A percentile compares a stretch with the other conserved stretches of the same genome.
Evolutionary conservation across 2,888 invertebrate species (phyloP).

Genomic region (Calameuta filiformis): DNA sequence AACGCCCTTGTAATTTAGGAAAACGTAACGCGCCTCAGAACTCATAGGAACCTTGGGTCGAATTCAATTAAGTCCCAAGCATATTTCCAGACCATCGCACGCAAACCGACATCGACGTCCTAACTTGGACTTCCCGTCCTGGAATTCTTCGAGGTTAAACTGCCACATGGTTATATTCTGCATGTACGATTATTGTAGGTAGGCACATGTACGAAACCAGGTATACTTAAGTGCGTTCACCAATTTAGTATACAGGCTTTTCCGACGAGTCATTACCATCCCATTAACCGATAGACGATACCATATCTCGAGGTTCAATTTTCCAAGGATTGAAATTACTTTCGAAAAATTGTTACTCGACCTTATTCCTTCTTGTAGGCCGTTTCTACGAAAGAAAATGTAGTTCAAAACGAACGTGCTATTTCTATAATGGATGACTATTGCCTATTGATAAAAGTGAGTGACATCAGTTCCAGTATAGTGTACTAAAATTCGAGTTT

Average conservation of each 20-base stretch:
- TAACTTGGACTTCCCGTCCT: constrained; percentile 29
- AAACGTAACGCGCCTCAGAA: constrained; percentile 45
- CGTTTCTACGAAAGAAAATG: background rate
- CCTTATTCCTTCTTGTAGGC: background rate
- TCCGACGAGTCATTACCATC: background rate
- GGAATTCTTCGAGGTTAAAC: constrained; percentile 20
- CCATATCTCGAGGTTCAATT: background rate
- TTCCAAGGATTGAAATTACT: background rate
- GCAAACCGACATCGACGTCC: constrained; percentile 16
- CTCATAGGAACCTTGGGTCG: constrained; percentile 40
- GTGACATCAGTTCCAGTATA: background rate
- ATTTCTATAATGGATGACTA: background rate
- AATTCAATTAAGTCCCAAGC: constrained; percentile 59
- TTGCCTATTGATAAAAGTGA: background rate
- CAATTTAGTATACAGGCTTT: background rate
- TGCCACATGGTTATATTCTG: background rate
- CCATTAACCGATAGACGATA: background rate
- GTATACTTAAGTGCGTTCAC: background rate
- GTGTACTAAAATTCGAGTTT: background rate
- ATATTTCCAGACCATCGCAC: constrained; percentile 48
- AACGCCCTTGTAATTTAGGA: constrained; percentile 56
- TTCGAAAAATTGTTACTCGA: background rate
- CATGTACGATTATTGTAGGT: background rate
- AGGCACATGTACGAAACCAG: background rate
- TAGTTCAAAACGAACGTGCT: background rate